Percentiles rank a stretch among this genome's conserved stretches.
Conservation (phyloP, 2,113 vertebrate species). For the Neopipo cinnamomea region DNA sequence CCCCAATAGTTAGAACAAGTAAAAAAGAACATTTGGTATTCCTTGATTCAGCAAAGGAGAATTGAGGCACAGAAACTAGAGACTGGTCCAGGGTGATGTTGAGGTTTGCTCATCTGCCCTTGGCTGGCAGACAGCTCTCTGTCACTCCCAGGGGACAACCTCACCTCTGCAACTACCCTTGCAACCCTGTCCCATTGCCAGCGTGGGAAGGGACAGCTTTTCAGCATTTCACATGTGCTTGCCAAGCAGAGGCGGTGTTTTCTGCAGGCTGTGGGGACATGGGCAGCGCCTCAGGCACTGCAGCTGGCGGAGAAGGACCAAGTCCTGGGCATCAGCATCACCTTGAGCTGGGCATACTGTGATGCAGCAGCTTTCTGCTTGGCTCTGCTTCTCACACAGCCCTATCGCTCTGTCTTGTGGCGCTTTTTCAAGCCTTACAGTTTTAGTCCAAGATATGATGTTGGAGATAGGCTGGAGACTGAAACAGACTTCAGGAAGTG, state of each 20-base stretch:
- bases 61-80: background rate
- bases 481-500: too few relatives aligned
- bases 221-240: background rate
- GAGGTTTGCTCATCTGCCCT: accelerated
- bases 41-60: background rate
- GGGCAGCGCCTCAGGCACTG: background rate
- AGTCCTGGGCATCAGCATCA: background rate
- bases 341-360: background rate
- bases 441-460: background rate
- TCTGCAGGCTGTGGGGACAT: accelerated
- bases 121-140: background rate
- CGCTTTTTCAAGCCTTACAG: background rate
- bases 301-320: background rate
- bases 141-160: accelerated
- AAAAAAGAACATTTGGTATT: background rate
- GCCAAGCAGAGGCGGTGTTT: background rate
- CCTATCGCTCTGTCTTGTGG: accelerated
- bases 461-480: too few relatives aligned
- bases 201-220: background rate
- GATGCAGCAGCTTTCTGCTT: background rate
- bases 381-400: background rate
- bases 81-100: background rate
- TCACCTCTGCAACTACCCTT: accelerated
- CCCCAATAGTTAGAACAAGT: background rate
- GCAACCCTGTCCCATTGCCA: background rate